phyloP scores from a whole-genome alignment of 1,140 invertebrate genomes.

The Cherax quadricarinatus region DNA sequence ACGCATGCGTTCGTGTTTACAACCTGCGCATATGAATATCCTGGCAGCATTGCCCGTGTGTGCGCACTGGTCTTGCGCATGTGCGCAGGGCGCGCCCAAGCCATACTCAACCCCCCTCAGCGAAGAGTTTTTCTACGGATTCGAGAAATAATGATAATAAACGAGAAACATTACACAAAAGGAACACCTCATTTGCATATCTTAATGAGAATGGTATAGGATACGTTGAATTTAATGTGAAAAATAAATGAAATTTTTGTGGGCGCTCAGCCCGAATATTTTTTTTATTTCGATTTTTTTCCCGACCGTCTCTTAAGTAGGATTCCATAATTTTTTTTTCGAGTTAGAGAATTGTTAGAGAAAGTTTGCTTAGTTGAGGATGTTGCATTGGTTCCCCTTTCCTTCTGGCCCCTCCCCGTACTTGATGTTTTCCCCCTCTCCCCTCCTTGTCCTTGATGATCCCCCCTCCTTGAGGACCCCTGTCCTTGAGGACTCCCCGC shows the following conservation, averaged over 20 bases:
- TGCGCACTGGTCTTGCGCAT: background rate
- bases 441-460: too few species aligned
- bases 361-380: background rate
- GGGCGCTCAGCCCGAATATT: constrained; percentile 46
- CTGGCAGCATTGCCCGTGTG: background rate
- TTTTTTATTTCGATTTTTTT: constrained; percentile 27
- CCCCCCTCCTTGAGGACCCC: too few species aligned
- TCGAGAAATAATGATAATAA: constrained; percentile 73
- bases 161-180: constrained; percentile 73
- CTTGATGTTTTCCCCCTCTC: too few species aligned
- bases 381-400: too few species aligned
- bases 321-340: constrained; percentile 34
- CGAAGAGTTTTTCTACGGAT: constrained; percentile 72
- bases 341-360: constrained; percentile 60
- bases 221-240: constrained; percentile 73
- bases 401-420: too few species aligned
- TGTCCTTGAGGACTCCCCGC: too few species aligned
- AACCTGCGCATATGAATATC: too few species aligned
- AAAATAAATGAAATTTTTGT: constrained; percentile 73
- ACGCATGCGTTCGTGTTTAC: constrained; percentile 12
- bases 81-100: constrained; percentile 9
- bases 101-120: constrained; percentile 50
- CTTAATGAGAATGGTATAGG: constrained; percentile 74
- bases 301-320: constrained; percentile 38
- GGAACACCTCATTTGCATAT: constrained; percentile 73